Conservation (phyloP, 2,888 invertebrate genomes). For the Liposcelis brunnea region DNA sequence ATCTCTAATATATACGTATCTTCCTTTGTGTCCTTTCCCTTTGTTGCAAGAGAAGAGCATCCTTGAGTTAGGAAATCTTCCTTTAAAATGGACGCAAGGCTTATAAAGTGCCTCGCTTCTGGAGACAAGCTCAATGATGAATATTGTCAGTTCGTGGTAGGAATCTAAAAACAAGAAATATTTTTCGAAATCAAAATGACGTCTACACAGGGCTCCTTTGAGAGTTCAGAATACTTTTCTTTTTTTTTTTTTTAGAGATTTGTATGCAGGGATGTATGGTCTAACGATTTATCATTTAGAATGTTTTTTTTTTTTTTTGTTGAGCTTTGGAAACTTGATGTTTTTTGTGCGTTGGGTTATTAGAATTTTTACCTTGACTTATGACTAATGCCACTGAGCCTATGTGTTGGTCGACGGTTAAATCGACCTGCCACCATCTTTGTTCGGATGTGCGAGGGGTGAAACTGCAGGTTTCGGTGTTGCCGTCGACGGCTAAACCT, state of each 20-base stretch:
- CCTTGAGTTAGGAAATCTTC: slow-evolving; percentile 17
- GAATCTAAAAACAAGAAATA: slow-evolving; percentile 13
- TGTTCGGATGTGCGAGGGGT: slow-evolving; percentile 20
- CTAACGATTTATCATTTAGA: too few species aligned
- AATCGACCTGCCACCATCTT: slow-evolving; percentile 23
- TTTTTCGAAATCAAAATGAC: slow-evolving; percentile 5
- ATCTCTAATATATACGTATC: slow-evolving; percentile 22
- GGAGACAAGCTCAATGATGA: slow-evolving; percentile 19
- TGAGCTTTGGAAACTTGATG: too few species aligned
- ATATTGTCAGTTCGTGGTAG: slow-evolving; percentile 19
- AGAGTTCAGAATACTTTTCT: too few species aligned
- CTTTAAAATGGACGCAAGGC: slow-evolving; percentile 21
- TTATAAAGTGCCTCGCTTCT: slow-evolving; percentile 20
- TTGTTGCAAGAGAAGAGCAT: slow-evolving; percentile 20
- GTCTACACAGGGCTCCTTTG: not conserved
- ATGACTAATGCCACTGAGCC: slow-evolving; percentile 20
- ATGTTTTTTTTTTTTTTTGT: too few species aligned
- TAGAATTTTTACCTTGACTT: slow-evolving; percentile 17
- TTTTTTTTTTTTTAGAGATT: too few species aligned
- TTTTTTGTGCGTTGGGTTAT: too few species aligned
- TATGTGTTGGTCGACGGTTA: slow-evolving; percentile 17
- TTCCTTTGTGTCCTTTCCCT: slow-evolving; percentile 20
- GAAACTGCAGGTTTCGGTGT: slow-evolving; percentile 21
- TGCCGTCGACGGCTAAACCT: slow-evolving; percentile 21
- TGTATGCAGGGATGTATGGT: too few species aligned